phyloP scores from a whole-genome alignment of 1,140 invertebrate genomes.

The Palaemon carinicauda region DNA sequence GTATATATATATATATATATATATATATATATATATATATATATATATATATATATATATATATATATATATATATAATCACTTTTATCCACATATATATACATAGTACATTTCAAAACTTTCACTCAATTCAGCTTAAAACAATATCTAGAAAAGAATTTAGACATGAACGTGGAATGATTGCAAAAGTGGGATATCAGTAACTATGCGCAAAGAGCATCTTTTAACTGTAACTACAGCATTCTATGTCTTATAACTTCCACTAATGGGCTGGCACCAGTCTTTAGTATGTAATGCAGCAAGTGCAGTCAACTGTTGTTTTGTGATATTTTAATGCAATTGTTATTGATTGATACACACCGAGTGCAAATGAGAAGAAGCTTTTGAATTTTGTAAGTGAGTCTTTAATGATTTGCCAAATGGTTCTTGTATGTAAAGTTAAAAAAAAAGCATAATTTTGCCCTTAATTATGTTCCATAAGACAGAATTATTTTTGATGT shows the following conservation, averaged over 20 bases:
- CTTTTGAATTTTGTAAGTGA: slow-evolving; percentile 6
- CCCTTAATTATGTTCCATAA: too few relatives aligned
- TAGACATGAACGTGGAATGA: too few relatives aligned
- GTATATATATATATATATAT: background rate
- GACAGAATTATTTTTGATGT: too few relatives aligned
- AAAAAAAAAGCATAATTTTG: too few relatives aligned
- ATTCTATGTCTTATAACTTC: background rate
- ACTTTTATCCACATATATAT: background rate
- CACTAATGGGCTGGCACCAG: background rate
- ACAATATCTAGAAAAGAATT: too few relatives aligned
- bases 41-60: too few relatives aligned
- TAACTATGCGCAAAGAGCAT: background rate
- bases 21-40: background rate
- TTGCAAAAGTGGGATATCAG: too few relatives aligned
- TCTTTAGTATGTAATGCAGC: background rate
- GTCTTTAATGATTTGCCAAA: background rate
- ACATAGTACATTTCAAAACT: background rate
- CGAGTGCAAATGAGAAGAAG: background rate
- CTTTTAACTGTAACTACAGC: background rate
- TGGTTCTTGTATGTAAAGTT: background rate
- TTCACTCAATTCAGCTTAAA: too few relatives aligned
- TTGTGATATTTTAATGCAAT: slow-evolving; percentile 18
- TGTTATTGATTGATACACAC: slow-evolving; percentile 1
- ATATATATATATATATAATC: background rate
- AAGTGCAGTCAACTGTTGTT: slow-evolving; percentile 15